These are phyloP conservation scores for Caenorhabditis inopinata DNA, from an alignment of 1,140 invertebrate genomes.

Conservation along the genomic window DNA sequence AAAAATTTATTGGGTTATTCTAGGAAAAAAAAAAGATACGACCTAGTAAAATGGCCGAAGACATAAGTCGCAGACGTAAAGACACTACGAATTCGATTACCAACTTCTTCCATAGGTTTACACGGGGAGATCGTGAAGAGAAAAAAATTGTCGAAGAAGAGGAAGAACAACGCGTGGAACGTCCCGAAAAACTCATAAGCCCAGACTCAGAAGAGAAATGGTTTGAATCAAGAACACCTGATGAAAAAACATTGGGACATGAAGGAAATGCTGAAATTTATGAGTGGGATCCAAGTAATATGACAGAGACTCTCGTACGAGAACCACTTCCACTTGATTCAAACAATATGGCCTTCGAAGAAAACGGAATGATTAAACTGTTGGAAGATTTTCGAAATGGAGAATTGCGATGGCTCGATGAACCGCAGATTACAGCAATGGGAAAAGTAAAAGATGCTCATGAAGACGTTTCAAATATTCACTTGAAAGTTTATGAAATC, in stretches of 20 bases:
- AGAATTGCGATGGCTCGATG: constrained; percentile 20
- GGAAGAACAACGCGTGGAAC: constrained; percentile 23
- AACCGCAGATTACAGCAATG: constrained; percentile 26
- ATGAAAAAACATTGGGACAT: neutral
- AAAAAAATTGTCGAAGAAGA: constrained; percentile 27
- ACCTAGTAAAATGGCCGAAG: constrained; percentile 33
- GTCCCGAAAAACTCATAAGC: neutral
- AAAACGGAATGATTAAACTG: constrained; percentile 5
- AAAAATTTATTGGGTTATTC: neutral
- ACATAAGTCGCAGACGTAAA: constrained; percentile 7
- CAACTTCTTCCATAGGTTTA: constrained; percentile 40
- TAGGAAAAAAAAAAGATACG: constrained; percentile 31
- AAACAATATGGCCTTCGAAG: neutral
- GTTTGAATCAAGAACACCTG: constrained; percentile 1
- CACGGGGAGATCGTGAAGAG: constrained; percentile 25
- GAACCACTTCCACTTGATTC: neutral
- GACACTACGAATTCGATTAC: constrained; percentile 33
- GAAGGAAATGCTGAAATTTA: constrained; percentile 19
- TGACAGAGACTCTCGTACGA: constrained; percentile 12
- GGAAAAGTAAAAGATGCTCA: constrained; percentile 24
- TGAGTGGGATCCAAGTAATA: constrained; percentile 34
- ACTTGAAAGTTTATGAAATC: constrained; percentile 25
- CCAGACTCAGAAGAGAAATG: constrained; percentile 32
- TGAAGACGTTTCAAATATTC: constrained; percentile 37
- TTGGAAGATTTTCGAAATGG: constrained; percentile 40